A percentile compares a stretch with the other conserved stretches of the same genome.
Evolutionary conservation across 2,113 vertebrate species (phyloP).

Genomic region (Sorex araneus): DNA sequence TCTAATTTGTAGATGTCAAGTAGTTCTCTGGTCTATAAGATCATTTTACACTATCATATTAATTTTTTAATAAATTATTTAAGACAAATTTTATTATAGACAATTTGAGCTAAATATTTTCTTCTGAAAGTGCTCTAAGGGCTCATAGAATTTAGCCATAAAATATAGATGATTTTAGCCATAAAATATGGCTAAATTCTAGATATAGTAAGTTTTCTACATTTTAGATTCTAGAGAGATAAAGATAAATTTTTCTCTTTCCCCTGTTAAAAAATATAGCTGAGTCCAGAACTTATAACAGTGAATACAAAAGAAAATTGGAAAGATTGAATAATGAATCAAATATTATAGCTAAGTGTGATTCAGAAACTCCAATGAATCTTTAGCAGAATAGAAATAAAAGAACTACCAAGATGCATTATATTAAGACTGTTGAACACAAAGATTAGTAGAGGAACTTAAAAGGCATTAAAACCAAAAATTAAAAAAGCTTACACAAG

Average conservation of each 20-base stretch:
- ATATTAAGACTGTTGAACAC: too few species aligned
- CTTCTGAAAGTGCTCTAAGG: background rate
- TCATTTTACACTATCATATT: background rate
- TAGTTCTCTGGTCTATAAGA: constrained; percentile 15
- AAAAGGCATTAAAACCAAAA: background rate
- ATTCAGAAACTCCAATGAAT: background rate
- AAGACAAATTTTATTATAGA: background rate
- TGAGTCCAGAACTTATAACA: background rate
- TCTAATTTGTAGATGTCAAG: constrained; percentile 25
- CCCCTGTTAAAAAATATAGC: background rate
- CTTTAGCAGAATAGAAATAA: background rate
- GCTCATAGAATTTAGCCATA: too few species aligned
- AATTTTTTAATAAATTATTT: constrained; percentile 46
- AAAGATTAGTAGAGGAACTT: too few species aligned
- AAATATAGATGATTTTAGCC: too few species aligned
- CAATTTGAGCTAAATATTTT: constrained; percentile 12
- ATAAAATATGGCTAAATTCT: constrained; percentile 18
- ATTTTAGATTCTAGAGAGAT: background rate
- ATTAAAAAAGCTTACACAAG: background rate
- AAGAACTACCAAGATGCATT: too few species aligned
- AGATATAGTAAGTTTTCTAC: background rate
- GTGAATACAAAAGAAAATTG: background rate
- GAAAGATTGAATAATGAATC: background rate
- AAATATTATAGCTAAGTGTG: background rate
- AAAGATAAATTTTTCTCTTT: constrained; percentile 5